A percentile compares a stretch with the other conserved stretches of the same genome.
Evolutionary conservation across 2,888 invertebrate genomes (phyloP).

Genomic region (Creontiades dilutus): DNA sequence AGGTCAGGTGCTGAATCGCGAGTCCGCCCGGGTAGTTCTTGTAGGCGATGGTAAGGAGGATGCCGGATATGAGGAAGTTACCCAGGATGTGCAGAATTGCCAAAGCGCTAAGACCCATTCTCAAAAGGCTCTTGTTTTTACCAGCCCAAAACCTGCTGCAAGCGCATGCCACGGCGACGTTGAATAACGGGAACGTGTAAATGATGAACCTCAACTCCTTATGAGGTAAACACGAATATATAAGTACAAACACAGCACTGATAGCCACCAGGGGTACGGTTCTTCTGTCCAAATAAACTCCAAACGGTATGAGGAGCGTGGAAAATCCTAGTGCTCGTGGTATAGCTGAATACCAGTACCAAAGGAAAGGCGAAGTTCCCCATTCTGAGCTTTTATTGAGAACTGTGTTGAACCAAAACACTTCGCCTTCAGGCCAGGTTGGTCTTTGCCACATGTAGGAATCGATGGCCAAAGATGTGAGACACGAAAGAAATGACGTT

Average conservation of each 20-base stretch:
- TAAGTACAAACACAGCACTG: conserved; percentile 90
- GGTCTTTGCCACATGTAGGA: conserved; percentile 94
- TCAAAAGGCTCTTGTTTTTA: conserved; percentile 86
- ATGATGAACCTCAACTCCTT: conserved; percentile 98
- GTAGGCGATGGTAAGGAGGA: conserved; percentile 91
- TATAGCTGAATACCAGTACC: conserved; percentile 99
- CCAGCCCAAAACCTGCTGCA: conserved; percentile 86
- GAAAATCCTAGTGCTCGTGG: conserved; percentile 94
- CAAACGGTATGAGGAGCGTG: conserved; percentile 88
- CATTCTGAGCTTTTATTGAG: conserved; percentile 96
- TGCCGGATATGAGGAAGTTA: conserved; percentile 88
- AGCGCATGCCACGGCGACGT: conserved; percentile 91
- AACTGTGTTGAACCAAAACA: conserved; percentile 96
- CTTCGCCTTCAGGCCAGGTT: conserved; percentile 98
- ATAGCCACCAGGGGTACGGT: conserved; percentile 87
- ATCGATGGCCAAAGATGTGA: conserved; percentile 89
- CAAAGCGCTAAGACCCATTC: conserved; percentile 85
- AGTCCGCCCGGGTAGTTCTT: conserved; percentile 97
- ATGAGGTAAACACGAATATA: conserved; percentile 97
- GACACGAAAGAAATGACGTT: conserved; percentile 84
- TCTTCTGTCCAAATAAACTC: conserved; percentile 86
- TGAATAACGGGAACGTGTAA: conserved; percentile 96
- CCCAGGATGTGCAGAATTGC: conserved; percentile 85
- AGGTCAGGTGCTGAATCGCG: conserved; percentile 90
- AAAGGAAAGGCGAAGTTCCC: conserved; percentile 96